Evolutionary conservation across 1,140 invertebrate species (phyloP), one percentile per base, ranked within the genome.

Genomic region (Pristionchus pacificus): DNA sequence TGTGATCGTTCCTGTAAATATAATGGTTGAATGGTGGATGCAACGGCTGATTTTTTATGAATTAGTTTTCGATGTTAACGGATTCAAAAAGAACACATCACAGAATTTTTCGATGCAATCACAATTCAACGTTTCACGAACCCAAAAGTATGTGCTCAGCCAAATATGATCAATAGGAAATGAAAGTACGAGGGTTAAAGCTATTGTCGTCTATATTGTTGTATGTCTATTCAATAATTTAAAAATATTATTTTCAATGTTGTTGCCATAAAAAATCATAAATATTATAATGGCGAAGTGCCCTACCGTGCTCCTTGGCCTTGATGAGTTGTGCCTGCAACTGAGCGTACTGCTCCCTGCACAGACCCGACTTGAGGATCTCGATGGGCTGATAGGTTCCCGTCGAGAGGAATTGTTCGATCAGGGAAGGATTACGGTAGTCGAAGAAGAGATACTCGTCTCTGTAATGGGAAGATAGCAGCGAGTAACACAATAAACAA

Each of bases 371-470:
- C 28, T 77, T 79, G 13, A 82, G 65, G 27, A 84, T 69, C 15
- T 70, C 63, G 32, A 81, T 74, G 10, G 77, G 82, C 60, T 80
- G 55, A 65, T 83, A 77, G 14, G 82, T 83, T n/a, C 82, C 81
- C 1, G 67, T 24, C 14, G 64, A 65, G n/a, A 83, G 58, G 65
- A 83, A 83, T 61, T 80, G 78, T 64, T 84, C 71, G 33, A 83
- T 78, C 29, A 83, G 67, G 19, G 70, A 59, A 14, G 81, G 81
- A 72, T 83, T 83, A 69, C 84, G 70, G 69, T 83, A 83, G 70
- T 83, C 80, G 65, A 83, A 83, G 68, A 79, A 83, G 3, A 83
- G 62, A 74, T 83, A 83, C 64, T 83, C 81, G 63, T 83, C 81
- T 1, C 81, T 77, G 38, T 80, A 83, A 38, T 49, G 38, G n/a